phyloP scores from a whole-genome alignment of 1,140 invertebrate species.

The Panulirus ornatus region DNA sequence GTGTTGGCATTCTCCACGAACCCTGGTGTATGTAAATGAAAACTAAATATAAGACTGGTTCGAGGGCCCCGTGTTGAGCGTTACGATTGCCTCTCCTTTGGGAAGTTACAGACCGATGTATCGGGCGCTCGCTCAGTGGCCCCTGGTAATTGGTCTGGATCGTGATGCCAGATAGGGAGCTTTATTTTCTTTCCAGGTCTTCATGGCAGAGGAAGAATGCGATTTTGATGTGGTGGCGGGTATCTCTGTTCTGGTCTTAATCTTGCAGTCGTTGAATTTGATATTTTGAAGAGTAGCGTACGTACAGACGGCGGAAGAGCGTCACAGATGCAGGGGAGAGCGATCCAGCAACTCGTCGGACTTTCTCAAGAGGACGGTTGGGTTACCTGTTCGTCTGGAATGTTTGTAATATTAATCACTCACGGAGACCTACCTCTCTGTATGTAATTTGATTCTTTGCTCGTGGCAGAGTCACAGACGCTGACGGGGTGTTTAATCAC shows the following conservation, averaged over 20 bases:
- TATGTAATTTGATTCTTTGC: background rate
- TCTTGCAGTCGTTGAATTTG: background rate
- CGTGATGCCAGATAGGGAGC: constrained; percentile 5
- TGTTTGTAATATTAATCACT: background rate
- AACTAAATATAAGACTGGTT: background rate
- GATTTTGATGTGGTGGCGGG: background rate
- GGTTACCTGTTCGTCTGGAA: constrained; percentile 1
- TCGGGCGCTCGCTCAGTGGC: background rate
- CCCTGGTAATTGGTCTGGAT: constrained; percentile 8
- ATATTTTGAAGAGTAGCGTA: background rate
- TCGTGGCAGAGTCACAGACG: background rate
- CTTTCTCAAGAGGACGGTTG: background rate
- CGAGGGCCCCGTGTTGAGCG: background rate
- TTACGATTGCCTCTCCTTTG: background rate
- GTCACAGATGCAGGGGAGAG: background rate
- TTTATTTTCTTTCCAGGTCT: background rate
- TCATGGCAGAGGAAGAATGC: background rate
- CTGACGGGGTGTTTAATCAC: background rate
- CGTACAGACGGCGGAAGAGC: background rate
- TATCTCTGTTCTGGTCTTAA: background rate
- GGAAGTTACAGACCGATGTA: background rate
- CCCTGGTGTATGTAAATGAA: background rate
- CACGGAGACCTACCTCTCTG: background rate
- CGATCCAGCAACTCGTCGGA: background rate
- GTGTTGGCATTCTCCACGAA: background rate